phyloP scores from a whole-genome alignment of 2,888 invertebrate genomes.

The Stenotaenia linearis region DNA sequence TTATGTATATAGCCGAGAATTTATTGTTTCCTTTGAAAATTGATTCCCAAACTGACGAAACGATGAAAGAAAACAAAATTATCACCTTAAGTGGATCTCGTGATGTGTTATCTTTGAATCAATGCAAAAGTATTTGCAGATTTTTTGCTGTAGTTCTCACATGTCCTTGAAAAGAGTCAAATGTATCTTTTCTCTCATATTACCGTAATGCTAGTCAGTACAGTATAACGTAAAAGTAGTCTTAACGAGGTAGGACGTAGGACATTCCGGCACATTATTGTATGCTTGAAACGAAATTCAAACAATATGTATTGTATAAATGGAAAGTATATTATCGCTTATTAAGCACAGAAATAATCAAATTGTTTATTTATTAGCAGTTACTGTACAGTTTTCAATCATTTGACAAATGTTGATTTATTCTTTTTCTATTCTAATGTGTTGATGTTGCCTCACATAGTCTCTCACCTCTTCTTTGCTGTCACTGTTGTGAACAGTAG shows the following conservation, averaged over 20 bases:
- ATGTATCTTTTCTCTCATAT: not conserved
- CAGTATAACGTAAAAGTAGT: not conserved
- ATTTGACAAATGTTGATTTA: not conserved
- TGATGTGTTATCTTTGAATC: constrained; percentile 1
- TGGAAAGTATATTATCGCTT: not conserved
- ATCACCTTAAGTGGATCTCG: constrained; percentile 2
- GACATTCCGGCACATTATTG: not conserved
- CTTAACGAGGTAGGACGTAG: not conserved
- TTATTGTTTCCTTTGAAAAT: too few relatives aligned
- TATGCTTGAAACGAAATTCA: not conserved
- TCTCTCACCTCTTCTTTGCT: not conserved
- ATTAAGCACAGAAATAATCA: not conserved
- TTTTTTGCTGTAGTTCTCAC: not conserved
- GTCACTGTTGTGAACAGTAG: not conserved
- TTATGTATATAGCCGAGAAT: not conserved
- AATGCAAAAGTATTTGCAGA: constrained; percentile 21
- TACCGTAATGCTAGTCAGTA: not conserved
- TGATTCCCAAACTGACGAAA: too few relatives aligned
- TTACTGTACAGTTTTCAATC: not conserved
- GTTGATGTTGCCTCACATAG: not conserved
- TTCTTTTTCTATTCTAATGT: not conserved
- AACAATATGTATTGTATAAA: not conserved
- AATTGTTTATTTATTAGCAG: not conserved
- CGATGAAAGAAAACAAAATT: not conserved
- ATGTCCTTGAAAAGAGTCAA: not conserved